These are phyloP conservation scores for Ericerus pela DNA, from an alignment of 1,140 invertebrate genomes.

Conservation along the genomic window DNA sequence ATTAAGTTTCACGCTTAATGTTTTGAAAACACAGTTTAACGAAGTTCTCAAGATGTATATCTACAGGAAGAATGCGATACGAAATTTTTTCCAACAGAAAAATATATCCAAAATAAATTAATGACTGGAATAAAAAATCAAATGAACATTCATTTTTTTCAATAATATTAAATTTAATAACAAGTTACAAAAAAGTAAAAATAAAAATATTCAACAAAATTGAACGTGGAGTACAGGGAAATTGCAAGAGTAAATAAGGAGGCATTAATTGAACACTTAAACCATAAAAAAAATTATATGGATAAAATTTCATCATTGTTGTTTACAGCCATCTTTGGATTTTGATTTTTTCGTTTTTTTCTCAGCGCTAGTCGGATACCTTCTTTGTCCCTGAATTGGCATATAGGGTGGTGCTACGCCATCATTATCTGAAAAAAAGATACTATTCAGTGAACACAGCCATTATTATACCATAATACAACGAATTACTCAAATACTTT, in stretches of 20 bases:
- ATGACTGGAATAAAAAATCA: no score
- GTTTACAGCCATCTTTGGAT: conserved; percentile 13
- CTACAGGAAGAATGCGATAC: no score
- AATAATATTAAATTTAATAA: no score
- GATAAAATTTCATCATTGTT: neutral
- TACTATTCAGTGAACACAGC: neutral
- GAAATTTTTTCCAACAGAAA: no score
- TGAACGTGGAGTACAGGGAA: no score
- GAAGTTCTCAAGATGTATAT: no score
- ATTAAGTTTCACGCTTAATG: no score
- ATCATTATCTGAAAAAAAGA: neutral
- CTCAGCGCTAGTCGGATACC: conserved; percentile 34
- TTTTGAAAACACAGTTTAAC: no score
- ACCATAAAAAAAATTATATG: neutral
- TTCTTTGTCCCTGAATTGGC: conserved; percentile 59
- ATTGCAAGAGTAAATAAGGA: neutral
- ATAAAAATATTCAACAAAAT: neutral
- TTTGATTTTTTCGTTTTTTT: conserved; percentile 30
- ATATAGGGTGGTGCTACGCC: conserved; percentile 50
- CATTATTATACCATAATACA: neutral
- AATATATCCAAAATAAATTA: no score
- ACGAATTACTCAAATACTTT: neutral
- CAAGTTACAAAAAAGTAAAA: neutral
- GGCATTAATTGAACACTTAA: neutral
- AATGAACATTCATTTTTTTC: neutral